phyloP scores from a whole-genome alignment of 2,888 invertebrate species.

The Pachycephus smyrnensis region DNA sequence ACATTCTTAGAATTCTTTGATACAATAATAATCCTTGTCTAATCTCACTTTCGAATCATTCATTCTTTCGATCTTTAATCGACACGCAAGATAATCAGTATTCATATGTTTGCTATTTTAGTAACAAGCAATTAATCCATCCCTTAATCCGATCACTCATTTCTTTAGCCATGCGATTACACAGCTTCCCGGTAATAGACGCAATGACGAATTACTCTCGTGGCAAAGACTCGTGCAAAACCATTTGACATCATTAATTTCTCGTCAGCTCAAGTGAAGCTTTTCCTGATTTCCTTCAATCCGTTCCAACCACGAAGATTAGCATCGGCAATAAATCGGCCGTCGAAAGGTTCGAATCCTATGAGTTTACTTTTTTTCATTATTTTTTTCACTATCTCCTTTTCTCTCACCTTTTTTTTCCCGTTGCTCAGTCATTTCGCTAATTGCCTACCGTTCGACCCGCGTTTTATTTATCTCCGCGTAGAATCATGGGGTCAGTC shows the following conservation, averaged over 20 bases:
- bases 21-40: neutral
- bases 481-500: neutral
- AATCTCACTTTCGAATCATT: neutral
- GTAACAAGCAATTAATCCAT: neutral
- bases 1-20: neutral
- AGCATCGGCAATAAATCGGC: neutral
- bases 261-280: neutral
- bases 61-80: too few species aligned
- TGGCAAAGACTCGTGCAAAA: neutral
- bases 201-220: neutral
- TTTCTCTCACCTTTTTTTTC: neutral
- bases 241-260: conserved; percentile 2
- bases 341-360: neutral
- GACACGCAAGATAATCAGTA: too few species aligned
- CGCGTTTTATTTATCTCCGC: neutral
- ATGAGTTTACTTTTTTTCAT: neutral
- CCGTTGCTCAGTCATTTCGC: neutral
- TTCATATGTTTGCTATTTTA: too few species aligned
- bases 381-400: neutral
- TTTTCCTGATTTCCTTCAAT: neutral
- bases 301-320: neutral
- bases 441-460: neutral
- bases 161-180: neutral
- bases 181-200: neutral
- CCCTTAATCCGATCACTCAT: neutral